Evolutionary conservation across 2,113 vertebrate species (phyloP).

Genomic region (Microtus ochrogaster): DNA sequence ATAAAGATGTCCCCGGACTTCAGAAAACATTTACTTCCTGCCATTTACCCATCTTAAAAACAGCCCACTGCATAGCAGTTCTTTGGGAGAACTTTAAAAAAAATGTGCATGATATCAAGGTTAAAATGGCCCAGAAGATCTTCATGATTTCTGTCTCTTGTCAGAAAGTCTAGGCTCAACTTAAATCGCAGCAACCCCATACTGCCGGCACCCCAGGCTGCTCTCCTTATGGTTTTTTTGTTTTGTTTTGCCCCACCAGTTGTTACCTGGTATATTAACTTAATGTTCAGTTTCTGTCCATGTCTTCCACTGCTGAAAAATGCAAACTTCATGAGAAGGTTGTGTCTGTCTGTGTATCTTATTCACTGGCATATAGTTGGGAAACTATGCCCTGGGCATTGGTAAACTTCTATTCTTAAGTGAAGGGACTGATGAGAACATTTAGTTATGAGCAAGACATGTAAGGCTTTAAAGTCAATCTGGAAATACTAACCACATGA

Average conservation of each 20-base stretch:
- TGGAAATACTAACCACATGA: neutral
- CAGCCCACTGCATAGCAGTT: neutral
- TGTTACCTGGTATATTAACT: neutral
- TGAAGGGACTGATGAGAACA: neutral
- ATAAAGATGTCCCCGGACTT: neutral
- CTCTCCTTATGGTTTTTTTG: neutral
- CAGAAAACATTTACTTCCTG: fast-evolving
- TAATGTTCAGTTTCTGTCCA: neutral
- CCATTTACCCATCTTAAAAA: neutral
- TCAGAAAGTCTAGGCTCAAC: neutral
- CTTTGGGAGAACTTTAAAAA: neutral
- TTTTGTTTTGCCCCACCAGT: neutral
- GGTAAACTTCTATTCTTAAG: neutral
- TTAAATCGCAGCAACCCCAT: neutral
- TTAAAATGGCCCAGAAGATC: neutral
- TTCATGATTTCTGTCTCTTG: neutral
- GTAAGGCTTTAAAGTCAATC: neutral
- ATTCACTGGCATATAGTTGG: neutral
- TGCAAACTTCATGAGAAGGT: fast-evolving
- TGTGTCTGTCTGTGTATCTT: neutral
- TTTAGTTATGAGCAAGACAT: conserved; percentile 4
- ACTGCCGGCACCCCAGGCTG: neutral
- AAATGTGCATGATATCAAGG: neutral
- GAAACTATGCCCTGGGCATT: too few species aligned
- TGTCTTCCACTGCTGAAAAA: neutral